Evolutionary conservation across 1,140 invertebrate genomes (phyloP), one percentile per base, ranked within the genome.

Genomic region (Muscidifurax raptorellus): DNA sequence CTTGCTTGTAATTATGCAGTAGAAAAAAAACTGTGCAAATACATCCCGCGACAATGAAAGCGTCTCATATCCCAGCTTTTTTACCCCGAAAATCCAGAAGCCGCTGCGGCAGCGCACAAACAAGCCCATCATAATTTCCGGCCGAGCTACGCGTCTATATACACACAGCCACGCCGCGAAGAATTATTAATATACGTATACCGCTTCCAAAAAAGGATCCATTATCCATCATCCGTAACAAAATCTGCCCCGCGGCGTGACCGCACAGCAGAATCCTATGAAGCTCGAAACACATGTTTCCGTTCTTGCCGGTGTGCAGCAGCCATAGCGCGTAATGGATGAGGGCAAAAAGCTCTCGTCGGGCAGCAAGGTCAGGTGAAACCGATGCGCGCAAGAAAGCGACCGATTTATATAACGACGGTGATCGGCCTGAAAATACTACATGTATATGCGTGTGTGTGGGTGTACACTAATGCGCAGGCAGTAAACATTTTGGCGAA

Each of bases 211-310:
- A 59, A 59, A 59, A 47, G 52, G n/a, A n/a, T n/a, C n/a, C 52
- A 6, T 59, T 59, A 59, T 59, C 52, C n/a, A 59, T 59, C 52
- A 59, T 59, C 52, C 52, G 13, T 5, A 80, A 71, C 13, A 80
- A 80, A 80, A 71, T 40, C 15, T 7, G 22, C 52, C 52, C 52
- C 18, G 36, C 36, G 5, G 22, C 78, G 52, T 1, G 3, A 27
- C 15, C 4, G 2, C 25, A 9, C 18, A 18, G 13, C 1, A 0
- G 25, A 67, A 18, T 15, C 77, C 40, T 79, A 79, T 79, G 30
- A 79, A 67, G 59, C 30, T 67, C 66, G 64, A 67, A 79, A 79
- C 77, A 40, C 32, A 32, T 79, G 77, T 79, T 79, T 13, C 36
- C 52, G 30, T 79, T 67, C 66, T 79, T 66, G 59, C 13, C 2